These are phyloP conservation scores for Imbricaverruca yamaguchii DNA, from an alignment of 2,888 invertebrate genomes.

Conservation along the genomic window DNA sequence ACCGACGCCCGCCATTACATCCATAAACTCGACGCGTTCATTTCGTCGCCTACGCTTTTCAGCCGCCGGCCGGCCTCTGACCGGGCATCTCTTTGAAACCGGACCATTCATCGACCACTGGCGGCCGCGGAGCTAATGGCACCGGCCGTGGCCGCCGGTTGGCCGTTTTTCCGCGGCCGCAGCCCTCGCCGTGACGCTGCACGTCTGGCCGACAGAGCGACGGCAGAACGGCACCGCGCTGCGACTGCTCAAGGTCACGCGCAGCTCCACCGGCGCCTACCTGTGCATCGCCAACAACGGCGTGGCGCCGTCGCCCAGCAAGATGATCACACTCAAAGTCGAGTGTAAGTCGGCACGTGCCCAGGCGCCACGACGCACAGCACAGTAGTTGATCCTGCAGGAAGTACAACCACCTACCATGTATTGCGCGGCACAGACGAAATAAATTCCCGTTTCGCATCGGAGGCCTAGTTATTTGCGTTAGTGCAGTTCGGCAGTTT, in stretches of 20 bases:
- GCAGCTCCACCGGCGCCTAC: neutral
- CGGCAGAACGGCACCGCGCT: neutral
- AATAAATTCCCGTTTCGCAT: too few species aligned
- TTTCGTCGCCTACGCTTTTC: too few species aligned
- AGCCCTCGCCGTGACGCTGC: neutral
- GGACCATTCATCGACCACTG: neutral
- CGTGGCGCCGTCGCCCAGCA: conserved; percentile 17
- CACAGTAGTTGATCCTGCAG: too few species aligned
- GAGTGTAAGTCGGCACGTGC: neutral
- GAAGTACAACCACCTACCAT: too few species aligned
- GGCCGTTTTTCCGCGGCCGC: neutral
- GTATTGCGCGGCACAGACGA: too few species aligned
- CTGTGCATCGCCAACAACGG: conserved; percentile 23
- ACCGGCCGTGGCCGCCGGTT: neutral
- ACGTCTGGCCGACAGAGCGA: neutral
- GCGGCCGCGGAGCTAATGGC: neutral
- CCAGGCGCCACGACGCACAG: too few species aligned
- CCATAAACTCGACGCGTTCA: too few species aligned
- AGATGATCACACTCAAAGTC: conserved; percentile 14
- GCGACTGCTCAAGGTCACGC: neutral
- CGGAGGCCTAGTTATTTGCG: too few species aligned
- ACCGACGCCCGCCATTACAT: too few species aligned
- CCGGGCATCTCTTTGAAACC: too few species aligned
- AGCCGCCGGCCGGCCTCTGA: too few species aligned
- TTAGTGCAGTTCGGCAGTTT: too few species aligned